Conservation (phyloP, 1,140 invertebrate species). For the Grapholita molesta region DNA sequence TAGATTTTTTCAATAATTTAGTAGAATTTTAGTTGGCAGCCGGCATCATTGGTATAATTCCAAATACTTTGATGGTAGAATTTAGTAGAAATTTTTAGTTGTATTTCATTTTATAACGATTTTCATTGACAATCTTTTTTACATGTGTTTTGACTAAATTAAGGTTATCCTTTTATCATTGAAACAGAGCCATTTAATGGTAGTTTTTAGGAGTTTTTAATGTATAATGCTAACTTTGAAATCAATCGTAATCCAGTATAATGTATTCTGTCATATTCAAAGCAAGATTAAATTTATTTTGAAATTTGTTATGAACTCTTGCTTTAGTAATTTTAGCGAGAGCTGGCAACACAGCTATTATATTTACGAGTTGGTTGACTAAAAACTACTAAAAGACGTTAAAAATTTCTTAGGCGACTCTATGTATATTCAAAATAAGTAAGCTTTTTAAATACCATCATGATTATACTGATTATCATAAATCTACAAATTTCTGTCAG, state of each 20-base stretch:
- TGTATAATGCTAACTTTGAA: not conserved
- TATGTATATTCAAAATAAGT: too few species aligned
- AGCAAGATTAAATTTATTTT: not conserved
- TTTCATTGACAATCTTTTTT: not conserved
- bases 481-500: too few species aligned
- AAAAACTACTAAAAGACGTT: too few species aligned
- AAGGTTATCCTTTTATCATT: not conserved
- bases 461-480: too few species aligned
- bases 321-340: not conserved
- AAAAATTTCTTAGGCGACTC: too few species aligned
- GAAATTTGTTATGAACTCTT: not conserved
- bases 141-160: not conserved
- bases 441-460: too few species aligned
- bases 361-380: too few species aligned
- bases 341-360: not conserved
- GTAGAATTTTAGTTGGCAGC: not conserved
- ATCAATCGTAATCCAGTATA: not conserved
- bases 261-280: not conserved
- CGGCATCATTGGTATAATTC: not conserved
- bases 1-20: not conserved
- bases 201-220: not conserved
- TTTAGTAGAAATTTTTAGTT: constrained; percentile 8
- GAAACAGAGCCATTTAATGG: not conserved
- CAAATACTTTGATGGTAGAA: not conserved
- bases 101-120: not conserved